Percentiles rank a stretch among this genome's conserved stretches.
Conservation (phyloP, 2,888 invertebrate species). For the Lithophane semibrunnea region DNA sequence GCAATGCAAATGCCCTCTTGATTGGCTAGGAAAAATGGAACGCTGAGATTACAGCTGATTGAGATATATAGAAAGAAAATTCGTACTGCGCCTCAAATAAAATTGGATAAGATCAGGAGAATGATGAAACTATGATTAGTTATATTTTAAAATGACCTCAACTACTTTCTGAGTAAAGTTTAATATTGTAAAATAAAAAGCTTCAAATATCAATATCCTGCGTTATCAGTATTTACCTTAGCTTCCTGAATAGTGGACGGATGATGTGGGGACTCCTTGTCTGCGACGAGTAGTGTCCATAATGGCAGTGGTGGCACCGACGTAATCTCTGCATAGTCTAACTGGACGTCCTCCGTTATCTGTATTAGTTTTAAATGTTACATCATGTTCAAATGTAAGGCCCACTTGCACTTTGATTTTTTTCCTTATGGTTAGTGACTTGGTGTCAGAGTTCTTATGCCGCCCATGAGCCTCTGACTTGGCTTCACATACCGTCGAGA, state of each 20-base stretch:
- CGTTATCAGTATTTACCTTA: constrained; percentile 69
- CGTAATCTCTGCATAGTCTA: constrained; percentile 98
- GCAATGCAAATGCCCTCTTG: neutral
- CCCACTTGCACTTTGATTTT: neutral
- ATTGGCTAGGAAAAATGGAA: neutral
- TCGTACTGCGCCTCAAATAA: neutral
- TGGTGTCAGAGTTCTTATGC: too few relatives aligned
- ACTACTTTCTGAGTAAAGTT: neutral
- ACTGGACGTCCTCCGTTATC: constrained; percentile 96
- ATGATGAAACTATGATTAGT: neutral
- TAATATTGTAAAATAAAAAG: neutral
- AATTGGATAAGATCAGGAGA: neutral
- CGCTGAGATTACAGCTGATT: neutral
- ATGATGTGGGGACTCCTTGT: constrained; percentile 94
- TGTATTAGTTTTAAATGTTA: constrained; percentile 65
- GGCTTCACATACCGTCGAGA: too few relatives aligned
- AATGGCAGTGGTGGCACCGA: constrained; percentile 99
- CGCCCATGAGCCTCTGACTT: too few relatives aligned
- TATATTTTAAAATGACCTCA: neutral
- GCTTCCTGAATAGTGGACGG: constrained; percentile 89
- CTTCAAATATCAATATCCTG: neutral
- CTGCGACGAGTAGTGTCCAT: constrained; percentile 98
- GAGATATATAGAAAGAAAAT: neutral
- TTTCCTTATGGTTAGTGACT: too few relatives aligned
- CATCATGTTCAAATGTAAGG: neutral